Conservation (phyloP, 2,888 invertebrate species). For the Nomada fucata region DNA sequence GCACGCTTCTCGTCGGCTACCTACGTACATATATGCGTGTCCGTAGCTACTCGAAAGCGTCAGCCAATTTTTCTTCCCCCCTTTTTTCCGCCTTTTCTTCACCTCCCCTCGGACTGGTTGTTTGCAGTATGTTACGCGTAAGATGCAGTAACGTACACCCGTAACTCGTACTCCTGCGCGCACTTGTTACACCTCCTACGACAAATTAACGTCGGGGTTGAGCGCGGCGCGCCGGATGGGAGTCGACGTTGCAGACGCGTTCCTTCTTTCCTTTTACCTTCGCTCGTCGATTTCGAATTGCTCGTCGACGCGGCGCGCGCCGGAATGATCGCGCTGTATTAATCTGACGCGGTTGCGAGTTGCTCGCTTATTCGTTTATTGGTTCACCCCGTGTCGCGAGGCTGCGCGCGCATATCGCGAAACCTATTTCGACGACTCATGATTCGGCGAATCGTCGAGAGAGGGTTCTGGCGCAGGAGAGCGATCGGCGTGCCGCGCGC, state of each 20-base stretch:
- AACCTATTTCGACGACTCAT: no score
- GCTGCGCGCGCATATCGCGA: no score
- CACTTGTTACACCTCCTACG: constrained; percentile 6
- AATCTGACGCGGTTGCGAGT: not conserved
- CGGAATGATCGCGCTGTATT: not conserved
- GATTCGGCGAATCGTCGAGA: not conserved
- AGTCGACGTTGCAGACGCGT: not conserved
- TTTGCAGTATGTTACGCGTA: constrained; percentile 23
- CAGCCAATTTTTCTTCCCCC: not conserved
- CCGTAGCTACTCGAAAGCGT: constrained; percentile 30
- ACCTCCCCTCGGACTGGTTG: constrained; percentile 10
- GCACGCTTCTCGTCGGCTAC: constrained; percentile 23
- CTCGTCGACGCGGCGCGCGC: not conserved
- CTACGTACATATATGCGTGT: constrained; percentile 40
- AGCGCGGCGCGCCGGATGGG: not conserved
- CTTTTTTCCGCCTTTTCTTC: not conserved
- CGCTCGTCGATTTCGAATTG: not conserved
- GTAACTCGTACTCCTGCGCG: constrained; percentile 13
- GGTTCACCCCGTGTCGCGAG: not conserved
- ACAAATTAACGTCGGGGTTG: constrained; percentile 4
- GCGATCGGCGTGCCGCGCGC: not conserved
- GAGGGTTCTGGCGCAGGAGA: no score
- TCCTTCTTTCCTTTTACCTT: not conserved
- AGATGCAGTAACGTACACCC: constrained; percentile 15
- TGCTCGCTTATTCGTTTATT: not conserved